Evolutionary conservation across 2,888 invertebrate species (phyloP), one percentile per base, ranked within the genome.

Genomic region (Choreutis nemorana): DNA sequence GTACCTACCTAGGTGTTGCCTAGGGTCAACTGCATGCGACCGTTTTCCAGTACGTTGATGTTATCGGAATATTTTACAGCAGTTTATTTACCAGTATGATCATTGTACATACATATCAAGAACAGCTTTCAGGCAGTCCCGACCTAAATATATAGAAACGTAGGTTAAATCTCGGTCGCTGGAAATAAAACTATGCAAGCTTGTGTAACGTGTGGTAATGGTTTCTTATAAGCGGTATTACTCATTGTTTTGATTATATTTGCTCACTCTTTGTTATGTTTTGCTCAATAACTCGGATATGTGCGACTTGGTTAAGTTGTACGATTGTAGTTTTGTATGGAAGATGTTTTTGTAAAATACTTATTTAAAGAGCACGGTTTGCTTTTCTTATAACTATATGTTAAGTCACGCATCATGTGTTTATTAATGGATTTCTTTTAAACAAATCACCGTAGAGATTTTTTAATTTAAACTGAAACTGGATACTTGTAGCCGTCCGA

Each of bases 221-320:
- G n/a, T n/a, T n/a, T n/a, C n/a, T n/a, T n/a, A n/a, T n/a, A n/a
- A n/a, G n/a, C n/a, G 18, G 42, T 45, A 59, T 67, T 72, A 73
- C 77, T 77, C 77, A 77, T 53, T 56, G 59, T 68, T 73, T 64
- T 59, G 72, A 75, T 77, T 77, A 71, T 68, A 75, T 70, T 73
- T 77, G 77, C 77, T 77, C 77, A 77, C 75, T 65, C 71, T 62
- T 42, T 53, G 15, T 16, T 26, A 14, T 14, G 13, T 25, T 23
- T 26, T 26, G 26, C 26, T 26, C 26, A 26, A 26, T 26, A 14
- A 14, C 9, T 52, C 67, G 56, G n/a, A n/a, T 68, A 64, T 63
- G 54, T 62, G 54, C 43, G 58, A 57, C 48, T 52, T 55, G 50
- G 45, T 47, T 48, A 62, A 52, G 58, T 67, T 64, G 37, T 58